Conservation (phyloP, 2,113 vertebrate species). For the Corythornis vintsioides region DNA sequence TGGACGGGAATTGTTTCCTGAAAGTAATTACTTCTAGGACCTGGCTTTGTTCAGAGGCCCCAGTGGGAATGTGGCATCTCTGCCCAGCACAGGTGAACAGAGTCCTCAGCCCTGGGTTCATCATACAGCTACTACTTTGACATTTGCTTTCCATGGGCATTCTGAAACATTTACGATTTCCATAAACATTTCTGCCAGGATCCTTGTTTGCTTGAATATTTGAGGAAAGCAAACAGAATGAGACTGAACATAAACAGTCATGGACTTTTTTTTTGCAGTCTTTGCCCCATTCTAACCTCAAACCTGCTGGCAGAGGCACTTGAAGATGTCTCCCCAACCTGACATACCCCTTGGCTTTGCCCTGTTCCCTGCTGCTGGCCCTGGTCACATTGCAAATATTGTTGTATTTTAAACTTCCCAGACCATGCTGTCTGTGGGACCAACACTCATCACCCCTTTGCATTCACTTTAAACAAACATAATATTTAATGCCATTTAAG, state of each 20-base stretch:
- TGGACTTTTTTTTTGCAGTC: not conserved
- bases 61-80: not conserved
- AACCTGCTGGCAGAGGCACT: fast-evolving
- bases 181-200: slow-evolving; percentile 45
- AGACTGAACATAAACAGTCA: slow-evolving; percentile 21
- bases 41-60: not conserved
- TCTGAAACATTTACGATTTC: slow-evolving; percentile 44
- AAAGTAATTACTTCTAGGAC: not conserved
- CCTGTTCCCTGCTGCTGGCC: not conserved
- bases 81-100: not conserved
- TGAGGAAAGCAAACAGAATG: slow-evolving; percentile 54
- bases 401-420: not conserved
- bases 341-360: not conserved
- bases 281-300: not conserved
- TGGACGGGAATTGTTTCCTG: not conserved
- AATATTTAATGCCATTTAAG: not conserved
- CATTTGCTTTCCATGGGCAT: not conserved
- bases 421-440: not conserved
- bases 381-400: not conserved
- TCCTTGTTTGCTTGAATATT: slow-evolving; percentile 23
- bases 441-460: not conserved
- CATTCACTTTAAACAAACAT: not conserved
- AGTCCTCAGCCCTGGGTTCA: not conserved
- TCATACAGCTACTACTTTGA: not conserved
- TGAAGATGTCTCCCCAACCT: not conserved